Conservation (phyloP, 2,888 invertebrate species). For the Lamellibrachia columna region DNA sequence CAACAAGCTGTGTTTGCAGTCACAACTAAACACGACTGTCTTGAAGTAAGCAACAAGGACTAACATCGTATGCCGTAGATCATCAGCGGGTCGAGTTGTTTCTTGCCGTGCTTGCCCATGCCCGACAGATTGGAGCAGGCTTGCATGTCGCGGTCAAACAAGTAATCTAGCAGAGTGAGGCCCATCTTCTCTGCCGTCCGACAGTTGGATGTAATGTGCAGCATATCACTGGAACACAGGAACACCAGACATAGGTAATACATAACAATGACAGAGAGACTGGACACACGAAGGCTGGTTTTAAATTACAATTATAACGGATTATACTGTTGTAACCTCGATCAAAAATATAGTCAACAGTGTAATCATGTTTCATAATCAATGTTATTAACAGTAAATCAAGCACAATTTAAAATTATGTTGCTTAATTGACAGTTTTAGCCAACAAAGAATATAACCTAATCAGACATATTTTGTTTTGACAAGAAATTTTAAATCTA, state of each 20-base stretch:
- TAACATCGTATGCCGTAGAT: conserved; percentile 67
- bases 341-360: background rate
- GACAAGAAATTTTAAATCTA: background rate
- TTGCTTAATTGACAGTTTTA: background rate
- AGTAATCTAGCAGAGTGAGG: conserved; percentile 68
- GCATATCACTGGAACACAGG: conserved; percentile 58
- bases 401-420: background rate
- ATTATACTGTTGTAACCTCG: background rate
- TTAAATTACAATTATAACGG: background rate
- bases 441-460: background rate
- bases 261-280: background rate
- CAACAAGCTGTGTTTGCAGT: no score
- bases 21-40: no score
- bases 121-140: conserved; percentile 70
- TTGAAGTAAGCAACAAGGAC: conserved; percentile 37
- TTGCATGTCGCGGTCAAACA: conserved; percentile 69
- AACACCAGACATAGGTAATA: background rate
- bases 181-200: conserved; percentile 71
- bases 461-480: background rate
- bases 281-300: background rate
- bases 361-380: no score
- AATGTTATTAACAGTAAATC: background rate
- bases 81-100: conserved; percentile 69
- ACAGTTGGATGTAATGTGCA: conserved; percentile 69
- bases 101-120: conserved; percentile 69